Base-by-base conservation (phyloP, 2,113 vertebrate genomes). In the Stigmatopora nigra region DNA sequence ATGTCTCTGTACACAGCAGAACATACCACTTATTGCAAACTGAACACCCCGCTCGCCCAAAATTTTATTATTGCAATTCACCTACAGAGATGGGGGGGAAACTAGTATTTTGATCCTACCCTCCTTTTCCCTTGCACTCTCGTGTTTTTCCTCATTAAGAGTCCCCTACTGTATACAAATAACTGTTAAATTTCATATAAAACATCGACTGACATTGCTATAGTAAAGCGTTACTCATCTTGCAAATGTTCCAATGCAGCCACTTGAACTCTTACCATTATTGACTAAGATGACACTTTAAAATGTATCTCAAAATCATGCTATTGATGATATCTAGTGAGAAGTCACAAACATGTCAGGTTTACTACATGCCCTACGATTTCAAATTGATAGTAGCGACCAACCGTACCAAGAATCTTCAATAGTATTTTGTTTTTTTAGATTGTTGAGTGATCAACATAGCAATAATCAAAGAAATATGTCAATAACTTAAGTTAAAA, bases 1-100 rank as follows among this genome's bases (percentile, higher is more conserved):
- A 78, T 81, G 84, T 86, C 90, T 90, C 91, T 92, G 89, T 92
- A 91, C 90, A 92, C 86, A 89, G 86, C 86, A 90, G 87, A 89
- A 89, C 85, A 88, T 77, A 89, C 68, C 76, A 77, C 88, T 89
- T 88, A 89, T 88, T 90, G 80, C 88, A 85, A 87, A 90, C 82
- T 62, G 71, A 85, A 87, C 79, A 88, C 79, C 88, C 87, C 82
- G 70, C 78, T 84, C 79, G 89, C 84, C 84, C 86, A 80, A 86
- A 65, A 73, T 84, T 78, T 82, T 68, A 71, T 77, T 81, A 84
- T 84, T 83, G 77, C 75, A 85, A 79, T 80, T 89, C 82, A 84
- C 82, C 85, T 86, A 83, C 53, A 86, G 79, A 88, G 88, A 88
- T 80, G 78, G 2, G 38, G 38, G 38, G 38, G 78, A 78, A 19